Percentiles rank a stretch among this genome's conserved stretches.
Conservation (phyloP, 2,888 invertebrate genomes). For the Chymomyza procnemis region DNA sequence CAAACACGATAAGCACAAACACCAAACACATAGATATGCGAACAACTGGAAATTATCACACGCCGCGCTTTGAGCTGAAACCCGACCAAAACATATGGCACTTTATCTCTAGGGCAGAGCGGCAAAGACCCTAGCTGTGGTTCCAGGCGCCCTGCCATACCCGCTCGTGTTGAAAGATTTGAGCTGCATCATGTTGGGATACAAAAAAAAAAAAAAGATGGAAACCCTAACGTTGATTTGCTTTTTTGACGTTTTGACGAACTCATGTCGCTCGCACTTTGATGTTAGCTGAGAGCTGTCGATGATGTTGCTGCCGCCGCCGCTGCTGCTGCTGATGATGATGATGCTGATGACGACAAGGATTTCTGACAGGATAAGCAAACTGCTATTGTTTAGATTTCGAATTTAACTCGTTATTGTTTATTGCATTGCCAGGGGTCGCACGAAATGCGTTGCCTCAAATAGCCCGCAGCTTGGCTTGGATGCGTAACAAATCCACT, state of each 20-base stretch:
- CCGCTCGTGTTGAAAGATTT: slow-evolving; percentile 44
- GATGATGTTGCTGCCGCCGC: too few relatives aligned
- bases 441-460: slow-evolving; percentile 17
- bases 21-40: slow-evolving; percentile 8
- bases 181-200: slow-evolving; percentile 34
- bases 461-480: slow-evolving; percentile 24
- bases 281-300: slow-evolving; percentile 27
- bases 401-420: slow-evolving; percentile 30
- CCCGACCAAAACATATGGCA: slow-evolving; percentile 50
- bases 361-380: slow-evolving; percentile 31
- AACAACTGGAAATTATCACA: slow-evolving; percentile 49
- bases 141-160: slow-evolving; percentile 42
- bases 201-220: slow-evolving; percentile 34
- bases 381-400: slow-evolving; percentile 40
- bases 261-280: slow-evolving; percentile 56
- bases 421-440: slow-evolving; percentile 36
- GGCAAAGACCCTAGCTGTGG: background rate
- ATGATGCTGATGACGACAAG: slow-evolving; percentile 24
- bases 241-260: slow-evolving; percentile 55
- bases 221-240: slow-evolving; percentile 26
- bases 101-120: slow-evolving; percentile 1
- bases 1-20: slow-evolving; percentile 20
- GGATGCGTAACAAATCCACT: slow-evolving; percentile 5
- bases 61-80: slow-evolving; percentile 23
- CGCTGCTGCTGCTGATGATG: slow-evolving; percentile 18